Evolutionary conservation across 35 echinoderm and acorn worm species (phyloP).

Genomic region (Apostichopus californicus): DNA sequence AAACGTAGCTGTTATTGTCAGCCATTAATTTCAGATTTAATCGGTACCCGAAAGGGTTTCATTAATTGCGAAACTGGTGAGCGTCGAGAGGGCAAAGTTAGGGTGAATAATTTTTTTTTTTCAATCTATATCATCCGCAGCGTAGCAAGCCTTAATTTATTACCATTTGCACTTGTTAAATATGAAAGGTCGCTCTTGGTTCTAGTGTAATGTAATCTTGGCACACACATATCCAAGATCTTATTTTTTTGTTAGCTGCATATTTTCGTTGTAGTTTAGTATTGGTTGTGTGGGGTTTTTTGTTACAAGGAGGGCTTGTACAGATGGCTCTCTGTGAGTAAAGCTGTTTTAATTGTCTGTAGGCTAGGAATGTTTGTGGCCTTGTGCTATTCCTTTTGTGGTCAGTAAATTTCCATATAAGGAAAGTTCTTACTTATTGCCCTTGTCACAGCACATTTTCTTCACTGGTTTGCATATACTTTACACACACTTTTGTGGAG

Average conservation of each 20-base stretch:
- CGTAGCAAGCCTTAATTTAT: slow-evolving; percentile 60
- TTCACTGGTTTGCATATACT: not conserved
- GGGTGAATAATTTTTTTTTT: slow-evolving; percentile 32
- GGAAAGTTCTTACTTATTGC: slow-evolving; percentile 33
- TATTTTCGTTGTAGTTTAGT: slow-evolving; percentile 39
- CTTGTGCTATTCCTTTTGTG: slow-evolving; percentile 54
- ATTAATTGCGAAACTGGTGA: slow-evolving; percentile 39
- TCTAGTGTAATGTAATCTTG: slow-evolving; percentile 54
- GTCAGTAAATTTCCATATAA: slow-evolving; percentile 43
- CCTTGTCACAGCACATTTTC: slow-evolving; percentile 41
- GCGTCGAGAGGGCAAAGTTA: slow-evolving; percentile 34
- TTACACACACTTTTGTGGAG: not conserved
- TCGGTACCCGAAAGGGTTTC: slow-evolving; percentile 47
- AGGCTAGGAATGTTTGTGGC: slow-evolving; percentile 53
- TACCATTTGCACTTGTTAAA: slow-evolving; percentile 62
- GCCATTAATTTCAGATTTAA: not conserved
- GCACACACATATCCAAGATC: slow-evolving; percentile 50
- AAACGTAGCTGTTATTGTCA: slow-evolving; percentile 37
- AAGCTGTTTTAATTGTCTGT: slow-evolving; percentile 40
- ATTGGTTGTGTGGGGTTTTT: slow-evolving; percentile 19
- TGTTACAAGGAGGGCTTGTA: slow-evolving; percentile 19
- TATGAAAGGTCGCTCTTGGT: slow-evolving; percentile 57
- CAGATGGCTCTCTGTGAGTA: slow-evolving; percentile 45
- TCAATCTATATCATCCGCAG: slow-evolving; percentile 50
- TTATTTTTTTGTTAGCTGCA: slow-evolving; percentile 48